Evolutionary conservation across 2,888 invertebrate genomes (phyloP), one percentile per base, ranked within the genome.

Genomic region (Volucella inflata): DNA sequence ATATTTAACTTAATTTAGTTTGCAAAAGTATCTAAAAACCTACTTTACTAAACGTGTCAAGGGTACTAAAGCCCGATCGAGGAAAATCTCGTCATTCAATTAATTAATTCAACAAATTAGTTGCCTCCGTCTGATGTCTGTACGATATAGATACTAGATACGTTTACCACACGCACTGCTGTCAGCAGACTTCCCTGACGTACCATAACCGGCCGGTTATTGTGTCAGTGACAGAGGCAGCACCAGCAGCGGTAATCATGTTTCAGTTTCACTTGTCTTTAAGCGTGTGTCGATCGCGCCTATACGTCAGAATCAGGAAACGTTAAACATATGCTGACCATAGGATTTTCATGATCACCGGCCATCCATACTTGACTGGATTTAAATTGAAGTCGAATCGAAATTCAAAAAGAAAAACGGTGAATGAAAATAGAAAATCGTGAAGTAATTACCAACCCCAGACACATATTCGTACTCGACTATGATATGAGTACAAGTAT

Each of bases 391-490:
- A 30, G 30, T 0, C 30, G 6, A 30, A 30, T 30, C 30, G 30
- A 30, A 30, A 30, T 30, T 30, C 30, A 6, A 30, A 10, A 40
- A 11, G 57, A 14, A 59, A 59, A 59, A 59, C 50, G 57, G 40
- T 75, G 75, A 75, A 75, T 75, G 75, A 75, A 75, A 75, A 67
- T 75, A 67, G 75, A 75, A 75, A 75, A 75, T 50, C 65, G 65
- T 57, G 30, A 57, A 55, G 38, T 38, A 40, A 75, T 75, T 57
- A 59, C 14, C 48, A 65, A 75, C 57, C 8, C 57, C 57, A 59
- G 40, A 38, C 57, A 59, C 57, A 59, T 59, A 21, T 16, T 40
- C 14, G 30, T 30, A 30, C 30, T 30, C 6, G 30, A 30, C 30
- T 30, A 30, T 30, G 30, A 30, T 30, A 30, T 30, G 30, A 30